Evolutionary conservation across 2,797 vertebrate species (phyloP).

Genomic region (Notolepis coatsorum): DNA sequence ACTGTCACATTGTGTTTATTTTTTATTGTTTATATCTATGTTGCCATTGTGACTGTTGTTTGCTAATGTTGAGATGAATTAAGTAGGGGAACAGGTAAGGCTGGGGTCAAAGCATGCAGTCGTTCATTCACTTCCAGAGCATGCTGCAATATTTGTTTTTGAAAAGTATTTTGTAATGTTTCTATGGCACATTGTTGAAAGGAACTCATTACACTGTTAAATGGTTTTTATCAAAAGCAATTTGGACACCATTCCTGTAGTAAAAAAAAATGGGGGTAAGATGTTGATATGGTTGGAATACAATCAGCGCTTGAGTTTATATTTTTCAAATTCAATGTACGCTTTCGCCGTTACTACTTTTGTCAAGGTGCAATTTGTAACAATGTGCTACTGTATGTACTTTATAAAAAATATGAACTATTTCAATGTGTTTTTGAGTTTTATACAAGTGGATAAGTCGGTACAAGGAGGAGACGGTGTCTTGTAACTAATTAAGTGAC

Average conservation of each 20-base stretch:
- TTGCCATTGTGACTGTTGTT: conserved; percentile 3
- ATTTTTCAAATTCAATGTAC: background rate
- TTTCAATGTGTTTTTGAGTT: conserved; percentile 39
- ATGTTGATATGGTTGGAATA: background rate
- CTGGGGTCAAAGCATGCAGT: background rate
- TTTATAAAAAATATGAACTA: background rate
- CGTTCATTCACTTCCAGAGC: conserved; percentile 19
- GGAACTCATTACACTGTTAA: background rate
- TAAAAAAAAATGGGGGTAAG: background rate
- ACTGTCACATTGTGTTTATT: background rate
- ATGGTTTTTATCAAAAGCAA: background rate
- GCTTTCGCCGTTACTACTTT: background rate
- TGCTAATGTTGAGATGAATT: conserved; percentile 1
- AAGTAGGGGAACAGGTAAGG: background rate
- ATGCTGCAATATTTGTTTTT: conserved; percentile 23
- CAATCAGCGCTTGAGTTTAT: background rate
- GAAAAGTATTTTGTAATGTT: background rate
- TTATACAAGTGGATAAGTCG: conserved; percentile 12
- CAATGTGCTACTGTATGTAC: conserved; percentile 15
- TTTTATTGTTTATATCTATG: conserved; percentile 10
- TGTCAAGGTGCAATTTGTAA: conserved; percentile 6
- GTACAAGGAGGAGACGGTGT: too few species aligned
- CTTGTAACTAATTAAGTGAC: conserved; percentile 67
- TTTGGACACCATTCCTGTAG: conserved; percentile 1
- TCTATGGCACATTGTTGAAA: background rate